Conservation (phyloP, 2,113 vertebrate species). For the Nyctibius bracteatus region DNA sequence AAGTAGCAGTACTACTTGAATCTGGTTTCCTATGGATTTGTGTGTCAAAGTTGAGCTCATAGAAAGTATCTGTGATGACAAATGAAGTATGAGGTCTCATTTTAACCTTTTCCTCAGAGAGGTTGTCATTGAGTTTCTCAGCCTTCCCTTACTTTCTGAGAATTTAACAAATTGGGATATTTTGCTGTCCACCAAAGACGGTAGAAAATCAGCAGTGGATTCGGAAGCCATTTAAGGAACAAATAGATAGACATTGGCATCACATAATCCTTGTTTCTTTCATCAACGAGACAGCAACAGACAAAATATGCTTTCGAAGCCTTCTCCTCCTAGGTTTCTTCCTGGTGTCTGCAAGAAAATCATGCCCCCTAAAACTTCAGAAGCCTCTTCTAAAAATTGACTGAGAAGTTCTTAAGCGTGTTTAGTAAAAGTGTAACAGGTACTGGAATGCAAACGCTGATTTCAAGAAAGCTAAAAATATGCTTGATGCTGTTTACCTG, state of each 20-base stretch:
- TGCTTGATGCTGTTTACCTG: not conserved
- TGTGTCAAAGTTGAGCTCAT: not conserved
- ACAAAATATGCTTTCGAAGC: not conserved
- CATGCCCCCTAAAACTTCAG: not conserved
- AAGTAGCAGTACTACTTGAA: not conserved
- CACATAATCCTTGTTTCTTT: not conserved
- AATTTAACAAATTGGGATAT: not conserved
- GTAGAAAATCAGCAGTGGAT: not conserved
- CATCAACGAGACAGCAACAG: not conserved
- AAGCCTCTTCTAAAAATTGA: not conserved
- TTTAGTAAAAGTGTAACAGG: not conserved
- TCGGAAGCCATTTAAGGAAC: not conserved
- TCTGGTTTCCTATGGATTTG: not conserved
- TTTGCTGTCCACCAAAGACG: not conserved
- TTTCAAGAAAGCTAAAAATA: not conserved
- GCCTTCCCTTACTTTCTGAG: not conserved
- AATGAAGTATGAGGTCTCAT: not conserved
- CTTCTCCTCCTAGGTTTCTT: not conserved
- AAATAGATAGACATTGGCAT: not conserved
- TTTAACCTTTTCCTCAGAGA: not conserved
- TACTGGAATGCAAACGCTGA: not conserved
- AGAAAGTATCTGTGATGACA: not conserved
- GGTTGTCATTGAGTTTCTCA: not conserved
- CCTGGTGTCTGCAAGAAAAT: not conserved
- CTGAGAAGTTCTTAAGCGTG: not conserved